Conservation (phyloP, 2,888 invertebrate species). For the Torymus aiolomorphi region DNA sequence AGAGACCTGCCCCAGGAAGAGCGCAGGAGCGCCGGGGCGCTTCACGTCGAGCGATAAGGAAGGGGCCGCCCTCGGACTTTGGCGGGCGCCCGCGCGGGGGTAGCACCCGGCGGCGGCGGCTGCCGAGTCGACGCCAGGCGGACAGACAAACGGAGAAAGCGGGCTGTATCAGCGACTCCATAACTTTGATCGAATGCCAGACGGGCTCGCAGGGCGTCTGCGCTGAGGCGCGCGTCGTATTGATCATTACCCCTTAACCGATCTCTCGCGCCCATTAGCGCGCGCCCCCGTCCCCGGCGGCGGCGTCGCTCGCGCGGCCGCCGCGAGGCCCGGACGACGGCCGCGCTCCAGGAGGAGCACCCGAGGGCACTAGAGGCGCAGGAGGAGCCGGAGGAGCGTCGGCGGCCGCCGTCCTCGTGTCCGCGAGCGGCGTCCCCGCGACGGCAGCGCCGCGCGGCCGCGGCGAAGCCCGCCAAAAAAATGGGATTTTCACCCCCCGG, state of each 20-base stretch:
- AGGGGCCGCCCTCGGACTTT: conserved; percentile 8
- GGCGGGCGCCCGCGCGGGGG: conserved; percentile 46
- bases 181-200: conserved; percentile 59
- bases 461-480: conserved; percentile 72
- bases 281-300: neutral
- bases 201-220: conserved; percentile 70
- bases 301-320: too few relatives aligned
- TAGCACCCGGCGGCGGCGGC: conserved; percentile 41
- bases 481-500: conserved; percentile 70
- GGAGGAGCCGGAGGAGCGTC: too few relatives aligned
- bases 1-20: conserved; percentile 33
- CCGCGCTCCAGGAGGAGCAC: too few relatives aligned
- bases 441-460: conserved; percentile 72
- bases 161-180: conserved; percentile 59
- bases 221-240: conserved; percentile 71
- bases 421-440: conserved; percentile 57
- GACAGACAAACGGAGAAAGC: conserved; percentile 21
- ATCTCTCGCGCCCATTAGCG: conserved; percentile 67
- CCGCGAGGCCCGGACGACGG: too few relatives aligned
- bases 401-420: too few relatives aligned
- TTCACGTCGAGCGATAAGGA: conserved; percentile 33
- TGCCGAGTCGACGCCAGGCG: conserved; percentile 23
- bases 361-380: too few relatives aligned
- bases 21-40: too few relatives aligned
- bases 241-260: conserved; percentile 75